Percentiles rank a stretch among this genome's conserved stretches.
Conservation (phyloP, 1,140 invertebrate species). For the Steinernema khuongi region DNA sequence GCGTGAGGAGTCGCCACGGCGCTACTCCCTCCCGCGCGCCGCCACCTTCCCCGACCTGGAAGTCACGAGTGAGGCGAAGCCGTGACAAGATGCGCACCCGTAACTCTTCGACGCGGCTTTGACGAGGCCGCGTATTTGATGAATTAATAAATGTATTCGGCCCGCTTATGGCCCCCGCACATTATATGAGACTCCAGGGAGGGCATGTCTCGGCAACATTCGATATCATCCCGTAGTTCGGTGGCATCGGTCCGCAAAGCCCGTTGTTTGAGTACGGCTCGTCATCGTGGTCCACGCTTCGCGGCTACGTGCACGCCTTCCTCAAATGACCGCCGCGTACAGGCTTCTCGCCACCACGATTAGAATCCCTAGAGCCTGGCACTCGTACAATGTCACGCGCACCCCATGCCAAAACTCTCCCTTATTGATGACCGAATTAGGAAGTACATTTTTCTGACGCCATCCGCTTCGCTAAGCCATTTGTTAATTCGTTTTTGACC, state of each 20-base stretch:
- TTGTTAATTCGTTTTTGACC: not conserved
- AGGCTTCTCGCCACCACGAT: not conserved
- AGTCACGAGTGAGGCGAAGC: no score
- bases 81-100: not conserved
- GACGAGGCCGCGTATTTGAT: conserved; percentile 7
- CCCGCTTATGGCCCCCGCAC: conserved; percentile 13
- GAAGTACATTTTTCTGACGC: not conserved
- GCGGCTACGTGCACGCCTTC: not conserved
- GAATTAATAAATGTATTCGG: conserved; percentile 15
- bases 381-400: no score
- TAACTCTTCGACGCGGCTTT: not conserved
- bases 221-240: conserved; percentile 1
- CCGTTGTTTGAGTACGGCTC: not conserved
- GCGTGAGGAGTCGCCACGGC: not conserved
- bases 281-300: not conserved
- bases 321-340: not conserved
- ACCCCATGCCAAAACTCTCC: not conserved
- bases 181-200: conserved; percentile 12
- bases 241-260: not conserved
- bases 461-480: not conserved
- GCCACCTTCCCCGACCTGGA: no score
- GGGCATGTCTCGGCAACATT: conserved; percentile 4
- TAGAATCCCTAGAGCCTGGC: not conserved
- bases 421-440: not conserved
- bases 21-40: no score